Evolutionary conservation across 1,140 invertebrate species (phyloP), one percentile per base, ranked within the genome.

Genomic region (Aphaenogaster ashmeadi): DNA sequence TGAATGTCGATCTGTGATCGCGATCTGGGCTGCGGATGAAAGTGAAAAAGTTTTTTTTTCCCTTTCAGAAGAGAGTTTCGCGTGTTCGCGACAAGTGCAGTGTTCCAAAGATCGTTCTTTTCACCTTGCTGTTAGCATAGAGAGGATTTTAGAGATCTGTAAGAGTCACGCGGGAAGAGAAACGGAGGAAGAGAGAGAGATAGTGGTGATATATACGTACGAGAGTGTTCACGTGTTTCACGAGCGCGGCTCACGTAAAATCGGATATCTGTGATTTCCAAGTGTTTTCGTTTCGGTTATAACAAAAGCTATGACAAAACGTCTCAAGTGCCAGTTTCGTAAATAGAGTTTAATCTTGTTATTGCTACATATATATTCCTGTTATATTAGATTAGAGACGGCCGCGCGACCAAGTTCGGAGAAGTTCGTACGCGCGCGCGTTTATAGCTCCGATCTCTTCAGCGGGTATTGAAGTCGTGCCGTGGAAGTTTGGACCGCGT

Each of bases 251-350:
- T 64, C 60, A 44, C 56, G 1, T 56, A 86, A 71, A 62, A 86
- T 81, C 72, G 41, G 36, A 77, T 90, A 85, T 90, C 88, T 93
- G 92, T 94, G 93, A 91, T 89, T 89, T 87, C 62, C 79, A 84
- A 90, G 88, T 90, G 88, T 84, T 86, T 86, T n/a, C 75, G 36
- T 67, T 58, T 52, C 44, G 87, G 80, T 88, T 87, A 44, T 77
- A 71, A 41, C 33, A 83, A 62, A 86, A 87, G 44, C 54, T 54
- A 88, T 74, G 56, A 36, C 27, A 67, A 87, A 67, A 84, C 21
- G 3, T 84, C 81, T 69, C 85, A 90, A 90, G 89, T 90, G 89
- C 89, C 89, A 90, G 78, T 90, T 90, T 90, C 74, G 7, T 90
- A 90, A 83, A 84, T 52, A 85, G 69, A 64, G 47, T 60, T 67